Percentiles rank a stretch among this genome's conserved stretches.
Conservation (phyloP, 2,113 vertebrate species). For the Alexandromys fortis region DNA sequence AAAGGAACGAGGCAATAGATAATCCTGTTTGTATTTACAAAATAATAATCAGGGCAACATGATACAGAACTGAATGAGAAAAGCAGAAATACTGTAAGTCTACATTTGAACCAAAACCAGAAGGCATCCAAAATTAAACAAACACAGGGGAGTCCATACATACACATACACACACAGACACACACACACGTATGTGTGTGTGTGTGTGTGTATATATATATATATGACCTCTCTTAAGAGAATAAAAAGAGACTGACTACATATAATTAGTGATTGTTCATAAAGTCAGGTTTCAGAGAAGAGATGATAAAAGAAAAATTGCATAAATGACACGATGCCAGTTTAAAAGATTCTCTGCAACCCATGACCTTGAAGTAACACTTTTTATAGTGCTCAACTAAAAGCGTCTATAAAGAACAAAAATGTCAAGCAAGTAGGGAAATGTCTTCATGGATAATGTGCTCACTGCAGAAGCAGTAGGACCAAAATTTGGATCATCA, state of each 20-base stretch:
- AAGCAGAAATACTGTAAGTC: not conserved
- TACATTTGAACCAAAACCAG: not conserved
- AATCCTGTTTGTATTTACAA: not conserved
- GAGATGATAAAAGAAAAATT: not conserved
- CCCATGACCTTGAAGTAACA: not conserved
- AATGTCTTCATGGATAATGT: not conserved
- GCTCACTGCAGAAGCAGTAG: not conserved
- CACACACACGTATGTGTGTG: too few relatives aligned
- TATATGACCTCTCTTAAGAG: not conserved
- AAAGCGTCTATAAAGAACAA: not conserved
- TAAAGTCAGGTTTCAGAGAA: conserved; percentile 3
- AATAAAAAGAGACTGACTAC: not conserved
- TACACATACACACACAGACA: too few relatives aligned
- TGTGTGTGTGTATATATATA: too few relatives aligned
- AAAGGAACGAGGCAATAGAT: not conserved
- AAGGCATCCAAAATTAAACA: not conserved
- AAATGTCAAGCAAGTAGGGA: not conserved
- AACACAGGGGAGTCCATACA: not conserved
- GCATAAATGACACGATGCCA: not conserved
- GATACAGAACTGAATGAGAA: not conserved
- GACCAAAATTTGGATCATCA: not conserved
- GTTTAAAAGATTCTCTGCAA: not conserved
- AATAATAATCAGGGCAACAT: not conserved
- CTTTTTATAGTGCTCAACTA: not conserved
- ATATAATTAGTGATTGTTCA: not conserved